phyloP scores from a whole-genome alignment of 2,113 vertebrate species.

The Aphelocoma coerulescens region DNA sequence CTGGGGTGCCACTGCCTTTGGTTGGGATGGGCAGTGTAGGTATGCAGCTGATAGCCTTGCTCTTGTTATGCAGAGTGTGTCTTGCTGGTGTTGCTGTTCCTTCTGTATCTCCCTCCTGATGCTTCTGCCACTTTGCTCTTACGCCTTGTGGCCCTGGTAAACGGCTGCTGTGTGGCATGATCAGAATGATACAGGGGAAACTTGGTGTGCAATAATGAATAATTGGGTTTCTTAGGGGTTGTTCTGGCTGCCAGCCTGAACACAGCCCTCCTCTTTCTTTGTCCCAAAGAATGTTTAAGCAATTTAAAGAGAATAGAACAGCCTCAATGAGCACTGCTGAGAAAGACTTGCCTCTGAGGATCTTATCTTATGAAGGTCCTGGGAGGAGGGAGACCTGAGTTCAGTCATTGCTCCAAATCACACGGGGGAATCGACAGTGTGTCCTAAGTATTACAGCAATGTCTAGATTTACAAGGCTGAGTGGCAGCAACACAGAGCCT shows the following conservation, averaged over 20 bases:
- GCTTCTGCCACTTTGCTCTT: background rate
- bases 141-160: background rate
- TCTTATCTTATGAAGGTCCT: background rate
- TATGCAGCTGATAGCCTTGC: background rate
- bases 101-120: background rate
- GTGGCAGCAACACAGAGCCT: background rate
- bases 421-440: background rate
- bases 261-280: background rate
- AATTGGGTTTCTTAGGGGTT: background rate
- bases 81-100: background rate
- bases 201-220: background rate
- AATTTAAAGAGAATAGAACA: background rate
- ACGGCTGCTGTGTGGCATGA: background rate
- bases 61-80: background rate
- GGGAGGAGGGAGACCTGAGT: background rate
- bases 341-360: background rate
- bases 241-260: background rate
- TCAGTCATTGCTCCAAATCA: background rate
- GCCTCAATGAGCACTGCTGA: background rate
- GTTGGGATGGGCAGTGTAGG: background rate
- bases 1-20: background rate
- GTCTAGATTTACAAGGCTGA: background rate
- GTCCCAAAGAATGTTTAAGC: background rate
- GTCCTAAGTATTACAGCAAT: background rate
- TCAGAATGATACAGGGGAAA: background rate